Base-by-base conservation (phyloP, 2,888 invertebrate genomes). In the Patella depressa region DNA sequence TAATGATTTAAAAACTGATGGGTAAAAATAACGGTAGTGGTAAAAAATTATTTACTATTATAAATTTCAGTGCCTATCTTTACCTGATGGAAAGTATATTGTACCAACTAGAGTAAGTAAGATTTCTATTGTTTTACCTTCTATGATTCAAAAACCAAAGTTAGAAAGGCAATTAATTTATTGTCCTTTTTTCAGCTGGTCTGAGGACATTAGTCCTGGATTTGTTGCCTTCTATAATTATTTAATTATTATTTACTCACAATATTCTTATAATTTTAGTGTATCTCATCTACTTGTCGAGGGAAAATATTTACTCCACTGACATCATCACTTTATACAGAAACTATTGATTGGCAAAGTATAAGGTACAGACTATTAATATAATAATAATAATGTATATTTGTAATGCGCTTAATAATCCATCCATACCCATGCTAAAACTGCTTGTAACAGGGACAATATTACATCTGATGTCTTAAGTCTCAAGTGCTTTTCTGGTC, bases 291-390 rank as follows among this genome's bases (percentile, higher is more conserved):
- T 15, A 88, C 88, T 17, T 93, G 92, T 82, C 80, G 89, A 77
- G 87, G 90, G 11, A 86, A 86, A 57, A 87, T 85, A 14, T 92
- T 93, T 81, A 81, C 84, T n/a, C 91, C 92, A 5, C 86, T 88
- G 72, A 82, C 91, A 53, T 89, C 88, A 75, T 91, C 92, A 57
- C 83, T 82, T n/a, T 94, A 94, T 85, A 96, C 96, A 3, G 94
- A 93, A 85, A 95, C 96, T 11, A 93, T 95, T 53, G 95, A 95
- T 85, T 95, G 95, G 93, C 97, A 98, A 93, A 94, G 94, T 19
- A 94, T 97, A 75, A 95, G 90, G 90, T 90, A 80, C 78, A 24
- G 14, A 17, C n/a, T 72, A 34, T 34, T 34, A 5, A 5, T 34
- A 34, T 34, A 34, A 34, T 34, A 4, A 0, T 34, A 34, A 34